phyloP scores from a whole-genome alignment of 2,797 vertebrate species.

The Galagoides demidoff region DNA sequence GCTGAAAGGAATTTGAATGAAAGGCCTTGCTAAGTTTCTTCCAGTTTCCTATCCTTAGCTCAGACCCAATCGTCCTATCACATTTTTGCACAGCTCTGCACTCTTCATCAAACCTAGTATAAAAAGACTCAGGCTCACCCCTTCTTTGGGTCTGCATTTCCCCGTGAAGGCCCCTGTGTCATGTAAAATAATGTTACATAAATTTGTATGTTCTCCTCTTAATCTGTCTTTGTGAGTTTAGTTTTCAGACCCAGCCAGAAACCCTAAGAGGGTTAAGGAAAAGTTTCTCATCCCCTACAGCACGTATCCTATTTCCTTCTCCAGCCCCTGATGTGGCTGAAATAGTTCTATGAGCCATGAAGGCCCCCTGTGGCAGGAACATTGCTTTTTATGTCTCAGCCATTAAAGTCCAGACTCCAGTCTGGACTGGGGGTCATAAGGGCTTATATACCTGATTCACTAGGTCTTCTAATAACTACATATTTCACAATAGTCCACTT shows the following conservation, averaged over 20 bases:
- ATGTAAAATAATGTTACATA: background rate
- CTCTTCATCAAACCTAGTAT: background rate
- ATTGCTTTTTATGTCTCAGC: background rate
- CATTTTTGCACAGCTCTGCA: background rate
- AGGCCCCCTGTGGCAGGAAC: background rate
- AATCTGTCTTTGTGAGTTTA: background rate
- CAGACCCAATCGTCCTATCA: background rate
- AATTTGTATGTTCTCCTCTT: background rate
- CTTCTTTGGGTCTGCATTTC: background rate
- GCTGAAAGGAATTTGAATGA: background rate
- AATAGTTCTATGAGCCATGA: background rate
- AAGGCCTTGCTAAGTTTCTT: background rate
- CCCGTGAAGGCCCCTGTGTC: background rate
- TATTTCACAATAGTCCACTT: background rate
- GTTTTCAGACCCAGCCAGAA: background rate
- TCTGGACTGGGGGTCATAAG: background rate
- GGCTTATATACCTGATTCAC: background rate
- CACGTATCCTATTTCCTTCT: background rate
- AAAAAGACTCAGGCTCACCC: background rate
- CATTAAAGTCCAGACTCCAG: background rate
- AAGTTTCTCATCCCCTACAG: background rate
- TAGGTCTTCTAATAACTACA: background rate
- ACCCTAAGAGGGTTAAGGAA: background rate
- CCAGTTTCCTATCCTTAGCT: background rate
- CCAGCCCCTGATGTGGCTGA: background rate